These are phyloP conservation scores for Macrophya alboannulata DNA, from an alignment of 2,888 invertebrate species.

Conservation along the genomic window DNA sequence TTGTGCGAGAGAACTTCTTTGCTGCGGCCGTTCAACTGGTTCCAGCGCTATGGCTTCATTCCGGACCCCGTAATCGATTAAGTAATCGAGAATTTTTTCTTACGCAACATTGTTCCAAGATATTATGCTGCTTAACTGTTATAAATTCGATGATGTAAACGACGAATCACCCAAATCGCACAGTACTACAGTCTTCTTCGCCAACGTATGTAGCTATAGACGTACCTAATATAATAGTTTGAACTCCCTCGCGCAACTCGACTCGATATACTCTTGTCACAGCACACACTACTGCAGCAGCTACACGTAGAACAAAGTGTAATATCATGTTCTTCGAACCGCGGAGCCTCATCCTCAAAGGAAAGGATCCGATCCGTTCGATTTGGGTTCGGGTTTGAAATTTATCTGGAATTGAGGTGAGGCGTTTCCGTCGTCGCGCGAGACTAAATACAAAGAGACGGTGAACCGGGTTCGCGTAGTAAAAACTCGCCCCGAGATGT, in stretches of 20 bases:
- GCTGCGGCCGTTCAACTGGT: background rate
- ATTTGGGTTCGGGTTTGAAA: conserved; percentile 34
- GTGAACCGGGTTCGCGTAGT: conserved; percentile 26
- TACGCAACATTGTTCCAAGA: conserved; percentile 3
- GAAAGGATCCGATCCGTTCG: conserved; percentile 6
- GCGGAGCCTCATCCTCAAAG: background rate
- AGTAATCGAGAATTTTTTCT: conserved; percentile 28
- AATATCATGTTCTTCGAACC: background rate
- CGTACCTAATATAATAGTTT: background rate
- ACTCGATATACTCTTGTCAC: background rate
- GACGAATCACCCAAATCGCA: background rate
- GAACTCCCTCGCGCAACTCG: background rate
- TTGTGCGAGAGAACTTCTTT: conserved; percentile 21
- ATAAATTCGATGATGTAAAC: conserved; percentile 6
- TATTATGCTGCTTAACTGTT: background rate
- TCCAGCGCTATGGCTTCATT: conserved; percentile 16
- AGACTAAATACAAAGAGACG: conserved; percentile 52
- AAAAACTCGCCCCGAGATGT: conserved; percentile 51
- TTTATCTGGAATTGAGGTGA: conserved; percentile 19
- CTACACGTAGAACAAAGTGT: background rate
- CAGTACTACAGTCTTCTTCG: background rate
- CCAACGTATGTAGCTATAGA: background rate
- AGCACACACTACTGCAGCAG: background rate
- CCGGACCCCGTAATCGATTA: conserved; percentile 39
- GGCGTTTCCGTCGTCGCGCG: conserved; percentile 52